Percentiles rank a stretch among this genome's conserved stretches.
Conservation (phyloP, 1,140 invertebrate species). For the Orussus abietinus region DNA sequence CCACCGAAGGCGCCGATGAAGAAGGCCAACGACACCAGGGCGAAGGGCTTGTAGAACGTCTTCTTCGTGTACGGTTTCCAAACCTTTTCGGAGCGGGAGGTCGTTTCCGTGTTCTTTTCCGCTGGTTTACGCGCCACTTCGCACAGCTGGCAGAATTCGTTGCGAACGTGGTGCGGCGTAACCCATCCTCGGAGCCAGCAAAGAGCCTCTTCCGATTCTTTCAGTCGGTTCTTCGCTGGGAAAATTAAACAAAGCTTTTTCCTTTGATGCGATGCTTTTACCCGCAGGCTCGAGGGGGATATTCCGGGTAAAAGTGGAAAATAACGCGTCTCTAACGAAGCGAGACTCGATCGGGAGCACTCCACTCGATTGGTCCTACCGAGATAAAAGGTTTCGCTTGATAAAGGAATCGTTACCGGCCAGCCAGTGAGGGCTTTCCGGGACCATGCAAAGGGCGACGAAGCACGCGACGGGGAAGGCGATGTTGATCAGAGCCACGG, state of each 20-base stretch:
- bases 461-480: conserved; percentile 64
- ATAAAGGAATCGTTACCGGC: too few relatives aligned
- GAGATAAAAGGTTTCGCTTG: too few relatives aligned
- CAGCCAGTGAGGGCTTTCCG: conserved; percentile 76
- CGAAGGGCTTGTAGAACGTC: conserved; percentile 62
- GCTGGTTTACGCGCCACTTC: conserved; percentile 37
- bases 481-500: conserved; percentile 64
- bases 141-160: conserved; percentile 57
- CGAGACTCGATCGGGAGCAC: too few relatives aligned
- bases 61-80: conserved; percentile 50
- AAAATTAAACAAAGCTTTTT: conserved; percentile 11
- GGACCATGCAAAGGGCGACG: conserved; percentile 63
- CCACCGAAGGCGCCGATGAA: conserved; percentile 70
- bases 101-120: conserved; percentile 11
- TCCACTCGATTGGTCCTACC: too few relatives aligned
- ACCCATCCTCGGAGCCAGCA: conserved; percentile 68
- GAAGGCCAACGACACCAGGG: conserved; percentile 61
- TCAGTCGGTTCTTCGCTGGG: conserved; percentile 55
- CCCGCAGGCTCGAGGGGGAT: too few relatives aligned
- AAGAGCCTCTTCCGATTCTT: conserved; percentile 58
- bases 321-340: too few relatives aligned
- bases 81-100: conserved; percentile 16
- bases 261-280: too few relatives aligned
- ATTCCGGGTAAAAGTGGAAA: too few relatives aligned
- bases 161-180: conserved; percentile 49